Base-by-base conservation (phyloP, 2,797 vertebrate species). In the Aphelocoma californica region DNA sequence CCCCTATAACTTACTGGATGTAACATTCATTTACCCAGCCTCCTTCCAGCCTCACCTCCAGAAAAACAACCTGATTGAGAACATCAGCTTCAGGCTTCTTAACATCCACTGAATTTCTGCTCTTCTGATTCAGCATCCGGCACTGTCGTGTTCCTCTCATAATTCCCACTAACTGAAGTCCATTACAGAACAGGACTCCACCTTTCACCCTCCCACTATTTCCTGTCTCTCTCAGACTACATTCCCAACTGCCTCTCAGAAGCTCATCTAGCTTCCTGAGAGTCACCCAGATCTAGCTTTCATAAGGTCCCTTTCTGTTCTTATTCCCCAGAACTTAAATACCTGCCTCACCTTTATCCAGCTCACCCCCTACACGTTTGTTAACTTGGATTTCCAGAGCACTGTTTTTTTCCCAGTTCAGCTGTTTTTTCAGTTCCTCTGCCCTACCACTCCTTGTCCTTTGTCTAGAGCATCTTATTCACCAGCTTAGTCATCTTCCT, bases 201-300 rank as follows among this genome's bases (percentile, higher is more conserved):
- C 96, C 88, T 94, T 96, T 67, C 48, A 61, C 61, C 77, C 90
- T 96, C 91, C 92, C 34, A 73, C 81, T 84, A 0, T 19, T 95
- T 95, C 96, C 94, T 82, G 48, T 26, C 66, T 31, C 24, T 72
- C 73, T 94, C 77, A 18, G 17, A 6, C 34, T 32, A 9, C 66
- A 77, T 85, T 95, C 86, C 82, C 80, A 84, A 9, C 14, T 67
- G 71, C 66, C 65, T 79, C 58, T 69, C 74, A 64, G 71, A 57
- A 73, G 74, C 20, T 53, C 61, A 60, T 36, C 32, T 75, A 36
- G 13, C 66, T 83, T 90, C 81, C 73, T 50, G 29, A 85, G 29
- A 84, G 34, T 80, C 71, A 86, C 48, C 8, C 31, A 42, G 11
- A 65, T 36, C 26, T 6, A 29, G 32, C 24, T 70, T 70, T 71